A percentile compares a stretch with the other conserved stretches of the same genome.
Conservation (phyloP, 2,797 vertebrate species). For the Arrhamphus sclerolepis region DNA sequence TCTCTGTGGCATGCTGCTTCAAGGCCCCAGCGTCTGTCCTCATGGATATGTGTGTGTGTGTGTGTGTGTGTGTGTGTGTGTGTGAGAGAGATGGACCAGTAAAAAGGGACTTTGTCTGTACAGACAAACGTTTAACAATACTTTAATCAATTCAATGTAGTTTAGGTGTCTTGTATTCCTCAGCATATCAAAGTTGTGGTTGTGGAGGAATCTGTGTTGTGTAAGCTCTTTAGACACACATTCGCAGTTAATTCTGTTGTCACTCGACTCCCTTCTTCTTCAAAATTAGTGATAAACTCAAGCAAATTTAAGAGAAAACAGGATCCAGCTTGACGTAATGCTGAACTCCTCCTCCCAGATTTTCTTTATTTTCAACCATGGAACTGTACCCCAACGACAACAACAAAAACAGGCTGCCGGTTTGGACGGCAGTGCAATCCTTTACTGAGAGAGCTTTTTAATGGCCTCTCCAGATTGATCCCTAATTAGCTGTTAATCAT, state of each 20-base stretch:
- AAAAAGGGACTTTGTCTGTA: slow-evolving; percentile 52
- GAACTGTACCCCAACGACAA: slow-evolving; percentile 50
- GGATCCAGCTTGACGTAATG: slow-evolving; percentile 41
- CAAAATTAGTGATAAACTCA: slow-evolving; percentile 41
- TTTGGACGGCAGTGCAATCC: slow-evolving; percentile 70
- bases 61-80: slow-evolving; percentile 36
- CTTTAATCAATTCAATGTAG: slow-evolving; percentile 39
- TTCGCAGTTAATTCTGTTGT: slow-evolving; percentile 17
- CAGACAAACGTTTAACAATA: slow-evolving; percentile 34
- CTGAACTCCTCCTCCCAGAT: slow-evolving; percentile 32
- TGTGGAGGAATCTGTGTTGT: slow-evolving; percentile 15
- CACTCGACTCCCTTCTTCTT: slow-evolving; percentile 28
- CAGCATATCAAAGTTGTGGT: slow-evolving; percentile 26
- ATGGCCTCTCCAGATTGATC: slow-evolving; percentile 81
- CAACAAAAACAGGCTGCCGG: slow-evolving; percentile 69
- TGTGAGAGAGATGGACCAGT: slow-evolving; percentile 35
- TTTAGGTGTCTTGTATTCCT: slow-evolving; percentile 28
- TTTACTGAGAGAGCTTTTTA: slow-evolving; percentile 77
- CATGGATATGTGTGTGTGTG: slow-evolving; percentile 27
- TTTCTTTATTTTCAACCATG: slow-evolving; percentile 25
- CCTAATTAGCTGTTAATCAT: slow-evolving; percentile 89
- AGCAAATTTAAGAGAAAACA: slow-evolving; percentile 38
- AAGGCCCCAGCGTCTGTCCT: slow-evolving; percentile 44
- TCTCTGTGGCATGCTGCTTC: slow-evolving; percentile 72
- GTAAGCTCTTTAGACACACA: no score